Base-by-base conservation (phyloP, 2,797 vertebrate genomes). In the Oceanodroma leucorhoa region DNA sequence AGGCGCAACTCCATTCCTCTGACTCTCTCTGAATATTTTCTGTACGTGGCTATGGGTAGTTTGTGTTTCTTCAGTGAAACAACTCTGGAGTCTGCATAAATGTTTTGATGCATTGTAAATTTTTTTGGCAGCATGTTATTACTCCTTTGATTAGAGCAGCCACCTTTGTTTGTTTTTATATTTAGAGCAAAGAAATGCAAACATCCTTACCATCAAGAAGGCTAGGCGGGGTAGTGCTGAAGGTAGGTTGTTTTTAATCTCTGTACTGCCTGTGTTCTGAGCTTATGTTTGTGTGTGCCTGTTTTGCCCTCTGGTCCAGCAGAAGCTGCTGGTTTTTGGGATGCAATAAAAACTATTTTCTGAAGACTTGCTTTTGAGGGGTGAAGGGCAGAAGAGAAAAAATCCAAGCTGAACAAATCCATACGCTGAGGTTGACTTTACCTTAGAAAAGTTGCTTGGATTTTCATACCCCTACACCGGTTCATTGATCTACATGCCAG, bases 401-500 rank as follows among this genome's bases (percentile, higher is more conserved):
- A 91, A 38, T 61, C 20, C 53, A 85, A 40, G 34, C 55, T 89
- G 77, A 94, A 79, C 34, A 64, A 94, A 88, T 94, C 76, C 58
- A 17, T 82, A 64, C 2, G 4, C n/a, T 60, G 55, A 83, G 36
- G 46, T n/a, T 82, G 62, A 91, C 64, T 94, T 95, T 38, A 61
- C 64, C 67, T 92, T 73, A 72, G 77, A 89, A 73, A 72, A 89
- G 60, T 48, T 53, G 17, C 55, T 94, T 87, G 77, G 55, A 71
- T 90, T 95, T 96, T 94, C 46, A 48, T 83, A 60, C 18, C 60
- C 55, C 46, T 34, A 20, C 30, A 62, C 12, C 3, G 1, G 23
- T 91, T 91, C 82, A 90, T 89, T 92, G 91, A 93, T 94, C 72
- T 94, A 38, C 87, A 45, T 38, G 89, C 85, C 94, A 94, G 60